Percentiles rank a stretch among this genome's conserved stretches.
phyloP scores from a whole-genome alignment of 2,888 invertebrate genomes.

The Melanargia galathea region DNA sequence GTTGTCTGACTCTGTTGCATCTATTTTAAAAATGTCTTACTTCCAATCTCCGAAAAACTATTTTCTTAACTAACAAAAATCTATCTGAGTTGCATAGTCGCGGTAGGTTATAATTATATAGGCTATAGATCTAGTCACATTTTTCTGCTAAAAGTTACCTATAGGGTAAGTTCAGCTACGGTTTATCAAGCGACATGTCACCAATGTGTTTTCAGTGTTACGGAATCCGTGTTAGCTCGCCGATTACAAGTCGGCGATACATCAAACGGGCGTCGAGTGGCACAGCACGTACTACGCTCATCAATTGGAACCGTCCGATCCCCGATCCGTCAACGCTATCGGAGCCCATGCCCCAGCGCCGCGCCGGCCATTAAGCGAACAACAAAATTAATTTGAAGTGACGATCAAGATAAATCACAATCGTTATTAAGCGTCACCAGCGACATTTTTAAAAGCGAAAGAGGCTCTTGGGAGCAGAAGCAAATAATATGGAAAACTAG shows the following conservation, averaged over 20 bases:
- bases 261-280: constrained; percentile 64
- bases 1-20: no score
- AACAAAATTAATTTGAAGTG: constrained; percentile 64
- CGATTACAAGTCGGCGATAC: constrained; percentile 78
- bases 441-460: constrained; percentile 1
- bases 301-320: constrained; percentile 68
- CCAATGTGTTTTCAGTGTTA: constrained; percentile 30
- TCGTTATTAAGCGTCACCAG: constrained; percentile 13
- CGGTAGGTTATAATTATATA: no score
- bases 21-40: no score
- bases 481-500: no score
- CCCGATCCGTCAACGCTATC: constrained; percentile 77
- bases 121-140: no score
- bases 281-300: constrained; percentile 72
- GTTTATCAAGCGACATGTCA: constrained; percentile 43
- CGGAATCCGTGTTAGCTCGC: constrained; percentile 69
- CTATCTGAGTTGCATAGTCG: no score
- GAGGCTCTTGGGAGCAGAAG: neutral
- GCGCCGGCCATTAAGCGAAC: constrained; percentile 59
- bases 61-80: no score
- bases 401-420: constrained; percentile 24
- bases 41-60: no score
- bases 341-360: constrained; percentile 53
- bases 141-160: no score
- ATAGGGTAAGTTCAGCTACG: neutral